Percentiles rank a stretch among this genome's conserved stretches.
These are phyloP conservation scores for Dicyrtoma fusca DNA, from an alignment of 2,888 invertebrate species.

Conservation along the genomic window DNA sequence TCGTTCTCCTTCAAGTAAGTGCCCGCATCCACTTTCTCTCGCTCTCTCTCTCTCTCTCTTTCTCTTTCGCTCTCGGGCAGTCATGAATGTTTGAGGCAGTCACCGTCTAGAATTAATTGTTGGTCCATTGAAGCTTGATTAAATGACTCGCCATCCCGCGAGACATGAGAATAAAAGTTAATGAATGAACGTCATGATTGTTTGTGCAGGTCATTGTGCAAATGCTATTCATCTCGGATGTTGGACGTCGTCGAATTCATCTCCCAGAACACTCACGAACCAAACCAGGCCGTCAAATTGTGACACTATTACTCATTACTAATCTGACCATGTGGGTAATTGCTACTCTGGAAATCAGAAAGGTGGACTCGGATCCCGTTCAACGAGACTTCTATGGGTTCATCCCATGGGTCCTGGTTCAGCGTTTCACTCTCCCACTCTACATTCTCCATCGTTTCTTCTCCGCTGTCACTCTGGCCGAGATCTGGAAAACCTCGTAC, in stretches of 20 bases:
- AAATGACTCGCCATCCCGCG: no score
- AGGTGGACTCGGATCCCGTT: conserved; percentile 85
- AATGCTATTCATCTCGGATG: conserved; percentile 89
- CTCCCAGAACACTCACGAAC: conserved; percentile 89
- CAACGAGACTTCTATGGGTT: conserved; percentile 91
- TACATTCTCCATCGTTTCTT: conserved; percentile 97
- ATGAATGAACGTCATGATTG: no score
- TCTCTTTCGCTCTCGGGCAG: conserved; percentile 79
- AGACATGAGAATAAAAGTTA: no score
- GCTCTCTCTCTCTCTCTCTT: conserved; percentile 6
- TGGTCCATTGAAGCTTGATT: no score
- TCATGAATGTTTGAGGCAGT: conserved; percentile 64
- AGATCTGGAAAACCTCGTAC: conserved; percentile 95
- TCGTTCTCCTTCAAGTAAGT: conserved; percentile 80
- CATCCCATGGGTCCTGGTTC: conserved; percentile 89
- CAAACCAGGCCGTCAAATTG: conserved; percentile 93
- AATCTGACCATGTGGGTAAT: conserved; percentile 97
- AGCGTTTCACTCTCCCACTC: conserved; percentile 87
- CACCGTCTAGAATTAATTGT: no score
- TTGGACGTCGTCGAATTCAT: conserved; percentile 86
- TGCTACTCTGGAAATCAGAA: conserved; percentile 92
- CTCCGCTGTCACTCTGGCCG: conserved; percentile 90
- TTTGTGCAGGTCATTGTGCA: conserved; percentile 79
- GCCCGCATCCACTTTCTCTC: neutral
- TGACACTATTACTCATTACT: conserved; percentile 91